These are phyloP conservation scores for Eleginops maclovinus DNA, from an alignment of 2,113 vertebrate genomes.

Conservation along the genomic window DNA sequence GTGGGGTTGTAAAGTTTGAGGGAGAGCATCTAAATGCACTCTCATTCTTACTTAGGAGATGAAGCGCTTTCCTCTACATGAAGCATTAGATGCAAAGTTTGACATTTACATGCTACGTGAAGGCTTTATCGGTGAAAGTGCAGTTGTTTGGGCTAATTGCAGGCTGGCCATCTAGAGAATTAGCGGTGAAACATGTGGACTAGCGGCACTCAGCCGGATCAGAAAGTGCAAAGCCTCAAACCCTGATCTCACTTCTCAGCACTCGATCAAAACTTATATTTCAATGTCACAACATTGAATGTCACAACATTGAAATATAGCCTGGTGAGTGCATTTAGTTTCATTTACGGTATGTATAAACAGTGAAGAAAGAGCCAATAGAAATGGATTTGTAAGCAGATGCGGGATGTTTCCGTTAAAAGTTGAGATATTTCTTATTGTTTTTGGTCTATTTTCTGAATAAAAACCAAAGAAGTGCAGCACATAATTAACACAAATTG, in stretches of 20 bases:
- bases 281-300: constrained; percentile 25
- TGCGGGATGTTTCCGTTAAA: not conserved
- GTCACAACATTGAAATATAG: constrained; percentile 18
- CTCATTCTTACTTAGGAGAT: constrained; percentile 62
- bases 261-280: constrained; percentile 15
- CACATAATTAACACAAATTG: not conserved
- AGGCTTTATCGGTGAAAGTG: constrained; percentile 52
- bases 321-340: constrained; percentile 16
- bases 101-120: constrained; percentile 47
- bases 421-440: constrained; percentile 1
- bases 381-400: not conserved
- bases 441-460: not conserved
- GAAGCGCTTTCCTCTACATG: constrained; percentile 27
- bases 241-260: constrained; percentile 49
- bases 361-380: not conserved
- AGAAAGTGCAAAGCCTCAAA: constrained; percentile 25
- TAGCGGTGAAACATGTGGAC: constrained; percentile 17
- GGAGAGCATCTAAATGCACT: constrained; percentile 60
- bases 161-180: constrained; percentile 13
- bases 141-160: constrained; percentile 49
- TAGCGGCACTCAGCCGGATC: constrained; percentile 24
- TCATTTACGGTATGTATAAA: constrained; percentile 1
- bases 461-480: not conserved
- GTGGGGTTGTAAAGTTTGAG: constrained; percentile 75
- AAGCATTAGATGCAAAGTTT: constrained; percentile 61